Evolutionary conservation across 2,888 invertebrate species (phyloP).

Genomic region (Sicus ferrugineus): DNA sequence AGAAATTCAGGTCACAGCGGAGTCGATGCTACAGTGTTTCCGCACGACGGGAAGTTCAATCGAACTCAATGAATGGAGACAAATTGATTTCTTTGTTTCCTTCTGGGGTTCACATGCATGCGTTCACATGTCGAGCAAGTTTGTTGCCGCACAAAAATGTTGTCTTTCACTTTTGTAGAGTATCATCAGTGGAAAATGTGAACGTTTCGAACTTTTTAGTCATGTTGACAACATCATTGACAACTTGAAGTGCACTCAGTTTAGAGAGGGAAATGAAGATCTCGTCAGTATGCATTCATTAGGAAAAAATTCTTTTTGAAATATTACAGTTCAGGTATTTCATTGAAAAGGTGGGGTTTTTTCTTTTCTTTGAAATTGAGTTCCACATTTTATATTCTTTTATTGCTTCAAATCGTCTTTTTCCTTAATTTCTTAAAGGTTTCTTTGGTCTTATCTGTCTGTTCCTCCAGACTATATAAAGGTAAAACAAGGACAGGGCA

Average conservation of each 20-base stretch:
- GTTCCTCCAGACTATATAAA: too few species aligned
- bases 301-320: too few species aligned
- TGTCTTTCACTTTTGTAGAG: neutral
- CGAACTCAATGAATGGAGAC: constrained; percentile 58
- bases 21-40: neutral
- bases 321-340: too few species aligned
- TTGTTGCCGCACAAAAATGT: neutral
- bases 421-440: too few species aligned
- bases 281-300: too few species aligned
- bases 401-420: too few species aligned
- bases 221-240: neutral
- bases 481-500: too few species aligned
- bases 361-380: too few species aligned
- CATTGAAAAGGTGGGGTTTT: too few species aligned
- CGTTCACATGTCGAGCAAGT: neutral
- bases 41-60: constrained; percentile 51
- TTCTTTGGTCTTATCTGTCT: too few species aligned
- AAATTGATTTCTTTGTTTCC: constrained; percentile 49
- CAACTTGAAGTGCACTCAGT: neutral
- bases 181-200: neutral
- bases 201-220: neutral
- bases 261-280: neutral
- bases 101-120: neutral
- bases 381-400: too few species aligned
- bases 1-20: constrained; percentile 28